phyloP scores from a whole-genome alignment of 1,140 invertebrate genomes.

The Rhopalosiphum maidis region DNA sequence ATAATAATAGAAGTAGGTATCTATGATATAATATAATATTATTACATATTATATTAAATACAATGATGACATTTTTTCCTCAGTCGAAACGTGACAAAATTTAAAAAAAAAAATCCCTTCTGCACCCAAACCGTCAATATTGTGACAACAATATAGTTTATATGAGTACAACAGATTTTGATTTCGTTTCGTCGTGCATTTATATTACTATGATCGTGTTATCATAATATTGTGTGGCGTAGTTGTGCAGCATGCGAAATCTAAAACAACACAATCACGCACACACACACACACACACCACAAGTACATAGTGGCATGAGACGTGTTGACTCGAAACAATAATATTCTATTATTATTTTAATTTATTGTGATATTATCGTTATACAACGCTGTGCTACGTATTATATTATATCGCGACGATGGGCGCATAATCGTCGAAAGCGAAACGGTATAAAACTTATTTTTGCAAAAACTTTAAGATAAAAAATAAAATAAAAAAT shows the following conservation, averaged over 20 bases:
- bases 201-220: not conserved
- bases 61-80: not conserved
- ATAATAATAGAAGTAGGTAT: too few species aligned
- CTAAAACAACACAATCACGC: not conserved
- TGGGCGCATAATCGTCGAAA: not conserved
- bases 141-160: not conserved
- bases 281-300: not conserved
- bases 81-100: not conserved
- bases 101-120: not conserved
- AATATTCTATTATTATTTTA: constrained; percentile 15
- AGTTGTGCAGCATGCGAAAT: not conserved
- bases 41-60: not conserved
- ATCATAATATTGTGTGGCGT: not conserved
- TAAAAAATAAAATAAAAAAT: not conserved
- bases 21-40: too few species aligned
- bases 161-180: not conserved
- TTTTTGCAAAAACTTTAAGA: not conserved
- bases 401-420: not conserved
- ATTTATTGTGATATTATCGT: not conserved
- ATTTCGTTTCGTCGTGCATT: not conserved
- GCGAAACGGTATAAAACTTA: not conserved
- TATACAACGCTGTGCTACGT: not conserved
- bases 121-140: not conserved
- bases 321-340: not conserved
- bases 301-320: not conserved